Conservation (phyloP, 2,797 vertebrate genomes). For the Coregonus sp. region DNA sequence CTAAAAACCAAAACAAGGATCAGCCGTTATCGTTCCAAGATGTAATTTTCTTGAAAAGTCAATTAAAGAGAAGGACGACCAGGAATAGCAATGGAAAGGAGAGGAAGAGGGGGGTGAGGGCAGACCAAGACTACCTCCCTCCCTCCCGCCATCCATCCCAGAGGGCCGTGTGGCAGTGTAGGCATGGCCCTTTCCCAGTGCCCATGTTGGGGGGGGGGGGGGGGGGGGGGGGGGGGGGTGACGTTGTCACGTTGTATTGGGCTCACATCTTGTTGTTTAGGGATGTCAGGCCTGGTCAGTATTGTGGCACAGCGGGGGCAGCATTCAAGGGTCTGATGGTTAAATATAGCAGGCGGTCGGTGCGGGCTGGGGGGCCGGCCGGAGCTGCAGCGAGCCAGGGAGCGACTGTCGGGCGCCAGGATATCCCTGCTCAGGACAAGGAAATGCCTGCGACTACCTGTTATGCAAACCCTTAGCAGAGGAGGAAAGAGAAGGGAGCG, state of each 20-base stretch:
- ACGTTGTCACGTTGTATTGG: conserved; percentile 39
- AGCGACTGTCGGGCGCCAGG: conserved; percentile 99
- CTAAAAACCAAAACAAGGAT: background rate
- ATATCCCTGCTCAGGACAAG: conserved; percentile 98
- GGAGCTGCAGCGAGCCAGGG: conserved; percentile 82
- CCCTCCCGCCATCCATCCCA: conserved; percentile 6
- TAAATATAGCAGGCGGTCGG: conserved; percentile 88
- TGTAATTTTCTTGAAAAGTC: conserved; percentile 44
- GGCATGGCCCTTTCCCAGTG: conserved; percentile 39
- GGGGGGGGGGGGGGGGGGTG: conserved; percentile 44
- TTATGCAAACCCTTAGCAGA: conserved; percentile 88
- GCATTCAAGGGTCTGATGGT: conserved; percentile 61
- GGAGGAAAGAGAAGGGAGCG: conserved; percentile 65
- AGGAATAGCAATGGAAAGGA: conserved; percentile 34
- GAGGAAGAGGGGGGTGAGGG: conserved; percentile 3
- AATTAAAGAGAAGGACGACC: conserved; percentile 29
- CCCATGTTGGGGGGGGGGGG: conserved; percentile 6
- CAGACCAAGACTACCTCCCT: conserved; percentile 1
- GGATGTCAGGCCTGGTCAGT: conserved; percentile 42
- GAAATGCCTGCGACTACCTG: conserved; percentile 99
- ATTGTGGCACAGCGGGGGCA: conserved; percentile 39
- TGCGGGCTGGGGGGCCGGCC: conserved; percentile 48
- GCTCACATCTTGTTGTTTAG: conserved; percentile 29
- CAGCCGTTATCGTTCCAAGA: conserved; percentile 21
- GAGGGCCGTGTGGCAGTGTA: conserved; percentile 15